These are phyloP conservation scores for Pseudococcus viburni DNA, from an alignment of 2,888 invertebrate species.

Conservation along the genomic window DNA sequence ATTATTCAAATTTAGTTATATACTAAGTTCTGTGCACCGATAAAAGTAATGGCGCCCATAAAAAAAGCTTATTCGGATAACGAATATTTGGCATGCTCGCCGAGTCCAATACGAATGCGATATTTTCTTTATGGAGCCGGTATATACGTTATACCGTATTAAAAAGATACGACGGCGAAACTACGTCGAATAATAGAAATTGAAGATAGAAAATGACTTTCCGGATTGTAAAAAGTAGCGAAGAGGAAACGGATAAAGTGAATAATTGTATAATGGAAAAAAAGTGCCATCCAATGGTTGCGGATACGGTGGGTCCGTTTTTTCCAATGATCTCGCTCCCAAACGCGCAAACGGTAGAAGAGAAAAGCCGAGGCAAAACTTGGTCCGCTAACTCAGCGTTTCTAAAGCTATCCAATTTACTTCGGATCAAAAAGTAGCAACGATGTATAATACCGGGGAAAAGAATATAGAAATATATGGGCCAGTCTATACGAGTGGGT, in stretches of 20 bases:
- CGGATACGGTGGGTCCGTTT: slow-evolving; percentile 64
- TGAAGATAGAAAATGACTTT: slow-evolving; percentile 65
- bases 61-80: slow-evolving; percentile 60
- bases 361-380: slow-evolving; percentile 47
- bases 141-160: slow-evolving; percentile 40
- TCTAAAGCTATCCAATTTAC: slow-evolving; percentile 66
- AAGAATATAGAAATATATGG: slow-evolving; percentile 64
- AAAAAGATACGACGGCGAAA: slow-evolving; percentile 58
- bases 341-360: too few species aligned
- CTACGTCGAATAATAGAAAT: slow-evolving; percentile 64
- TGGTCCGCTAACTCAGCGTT: slow-evolving; percentile 65
- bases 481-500: slow-evolving; percentile 63
- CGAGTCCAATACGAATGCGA: slow-evolving; percentile 60
- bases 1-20: slow-evolving; percentile 62
- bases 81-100: slow-evolving; percentile 57
- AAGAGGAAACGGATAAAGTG: slow-evolving; percentile 66
- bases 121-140: slow-evolving; percentile 54
- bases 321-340: slow-evolving; percentile 58
- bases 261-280: slow-evolving; percentile 65
- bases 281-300: slow-evolving; percentile 62
- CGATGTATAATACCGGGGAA: slow-evolving; percentile 54
- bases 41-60: slow-evolving; percentile 60
- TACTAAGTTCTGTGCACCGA: slow-evolving; percentile 53
- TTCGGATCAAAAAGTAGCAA: slow-evolving; percentile 66
- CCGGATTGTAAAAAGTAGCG: slow-evolving; percentile 66